phyloP scores from a whole-genome alignment of 2,113 vertebrate species.

The Aviceda subcristata region DNA sequence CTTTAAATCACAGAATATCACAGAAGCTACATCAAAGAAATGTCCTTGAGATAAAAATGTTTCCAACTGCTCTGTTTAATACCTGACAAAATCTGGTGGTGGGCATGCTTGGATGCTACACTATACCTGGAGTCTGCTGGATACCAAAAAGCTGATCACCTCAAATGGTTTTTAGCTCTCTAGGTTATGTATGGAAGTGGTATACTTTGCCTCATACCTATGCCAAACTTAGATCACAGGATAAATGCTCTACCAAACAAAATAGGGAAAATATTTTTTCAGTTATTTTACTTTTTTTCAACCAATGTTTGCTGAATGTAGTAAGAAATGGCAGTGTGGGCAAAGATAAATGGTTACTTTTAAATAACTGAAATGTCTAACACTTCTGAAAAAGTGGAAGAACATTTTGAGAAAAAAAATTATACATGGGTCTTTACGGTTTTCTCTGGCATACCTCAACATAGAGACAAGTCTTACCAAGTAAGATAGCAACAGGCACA shows the following conservation, averaged over 20 bases:
- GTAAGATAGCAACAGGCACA: neutral
- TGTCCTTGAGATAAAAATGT: neutral
- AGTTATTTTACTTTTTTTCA: neutral
- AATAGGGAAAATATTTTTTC: neutral
- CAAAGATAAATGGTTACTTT: fast-evolving
- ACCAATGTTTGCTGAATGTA: neutral
- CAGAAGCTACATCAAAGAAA: neutral
- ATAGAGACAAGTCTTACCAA: neutral
- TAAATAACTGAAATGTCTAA: too few relatives aligned
- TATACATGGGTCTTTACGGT: neutral
- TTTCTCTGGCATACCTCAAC: neutral
- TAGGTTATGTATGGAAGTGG: neutral
- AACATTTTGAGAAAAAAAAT: neutral
- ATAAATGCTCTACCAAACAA: neutral
- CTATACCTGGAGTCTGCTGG: neutral
- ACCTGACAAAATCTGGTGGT: neutral
- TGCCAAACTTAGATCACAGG: neutral
- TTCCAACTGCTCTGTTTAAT: neutral
- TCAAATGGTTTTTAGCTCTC: neutral
- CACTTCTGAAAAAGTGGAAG: neutral
- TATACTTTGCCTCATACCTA: neutral
- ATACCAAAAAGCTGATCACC: neutral
- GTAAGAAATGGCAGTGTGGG: fast-evolving
- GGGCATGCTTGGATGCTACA: neutral
- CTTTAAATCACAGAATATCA: neutral